phyloP scores from a whole-genome alignment of 2,888 invertebrate genomes.

The Hoplodrina ambigua region DNA sequence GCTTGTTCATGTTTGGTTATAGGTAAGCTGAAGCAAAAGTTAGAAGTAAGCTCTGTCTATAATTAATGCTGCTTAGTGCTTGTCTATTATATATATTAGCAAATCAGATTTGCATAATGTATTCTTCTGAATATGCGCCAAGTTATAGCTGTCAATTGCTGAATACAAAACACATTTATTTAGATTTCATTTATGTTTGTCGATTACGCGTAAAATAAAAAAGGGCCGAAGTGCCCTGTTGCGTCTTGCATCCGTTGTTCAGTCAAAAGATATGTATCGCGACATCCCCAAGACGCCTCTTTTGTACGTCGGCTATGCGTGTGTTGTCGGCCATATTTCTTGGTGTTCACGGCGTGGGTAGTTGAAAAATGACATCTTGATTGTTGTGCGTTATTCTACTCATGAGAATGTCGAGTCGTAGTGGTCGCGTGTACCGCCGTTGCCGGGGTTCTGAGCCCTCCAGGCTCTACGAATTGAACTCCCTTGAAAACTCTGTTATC shows the following conservation, averaged over 20 bases:
- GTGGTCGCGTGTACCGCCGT: constrained; percentile 86
- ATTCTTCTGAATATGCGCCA: constrained; percentile 51
- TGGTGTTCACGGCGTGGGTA: constrained; percentile 87
- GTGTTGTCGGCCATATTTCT: constrained; percentile 88
- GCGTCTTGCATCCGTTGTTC: constrained; percentile 77
- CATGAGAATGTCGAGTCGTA: constrained; percentile 86
- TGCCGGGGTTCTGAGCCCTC: constrained; percentile 79
- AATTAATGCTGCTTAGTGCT: constrained; percentile 39
- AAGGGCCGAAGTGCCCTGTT: constrained; percentile 79
- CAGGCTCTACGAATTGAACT: constrained; percentile 88
- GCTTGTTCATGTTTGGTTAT: constrained; percentile 53
- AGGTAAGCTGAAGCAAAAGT: constrained; percentile 24
- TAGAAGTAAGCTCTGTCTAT: constrained; percentile 14
- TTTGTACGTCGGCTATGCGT: constrained; percentile 85
- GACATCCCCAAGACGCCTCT: constrained; percentile 84
- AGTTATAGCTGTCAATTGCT: constrained; percentile 63
- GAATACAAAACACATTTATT: constrained; percentile 65
- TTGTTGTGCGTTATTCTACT: constrained; percentile 90
- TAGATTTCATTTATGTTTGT: constrained; percentile 68
- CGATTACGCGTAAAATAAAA: constrained; percentile 79
- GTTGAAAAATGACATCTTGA: constrained; percentile 91
- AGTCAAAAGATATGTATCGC: constrained; percentile 85
- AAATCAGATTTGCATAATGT: constrained; percentile 47
- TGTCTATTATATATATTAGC: constrained; percentile 33
- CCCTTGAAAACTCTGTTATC: constrained; percentile 83